A percentile compares a stretch with the other conserved stretches of the same genome.
Evolutionary conservation across 2,797 vertebrate species (phyloP).

Genomic region (Cheirogaleus major): DNA sequence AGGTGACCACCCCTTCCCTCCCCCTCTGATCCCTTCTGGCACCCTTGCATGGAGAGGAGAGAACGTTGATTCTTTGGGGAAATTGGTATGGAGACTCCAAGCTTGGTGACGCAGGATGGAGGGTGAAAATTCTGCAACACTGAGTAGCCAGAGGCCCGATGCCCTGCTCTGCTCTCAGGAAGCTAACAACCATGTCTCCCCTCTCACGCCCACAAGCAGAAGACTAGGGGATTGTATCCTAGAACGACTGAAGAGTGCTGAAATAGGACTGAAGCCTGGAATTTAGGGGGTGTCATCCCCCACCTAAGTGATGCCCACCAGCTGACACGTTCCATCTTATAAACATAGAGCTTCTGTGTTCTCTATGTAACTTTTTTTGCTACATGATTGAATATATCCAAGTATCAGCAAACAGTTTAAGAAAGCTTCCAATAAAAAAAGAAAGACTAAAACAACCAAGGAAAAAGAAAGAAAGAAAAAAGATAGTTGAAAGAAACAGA

Average conservation of each 20-base stretch:
- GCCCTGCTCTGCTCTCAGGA: not conserved
- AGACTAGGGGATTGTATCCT: not conserved
- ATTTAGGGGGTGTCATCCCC: too few species aligned
- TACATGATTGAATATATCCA: too few species aligned
- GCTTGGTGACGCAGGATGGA: not conserved
- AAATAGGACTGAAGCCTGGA: not conserved
- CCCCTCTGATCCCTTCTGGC: not conserved
- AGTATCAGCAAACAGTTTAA: not conserved
- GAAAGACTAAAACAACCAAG: not conserved
- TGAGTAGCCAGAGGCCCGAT: not conserved
- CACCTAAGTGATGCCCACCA: not conserved
- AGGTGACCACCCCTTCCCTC: not conserved
- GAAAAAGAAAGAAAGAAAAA: not conserved
- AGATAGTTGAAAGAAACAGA: not conserved
- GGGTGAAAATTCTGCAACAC: not conserved
- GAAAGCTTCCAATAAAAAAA: not conserved
- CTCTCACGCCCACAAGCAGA: not conserved
- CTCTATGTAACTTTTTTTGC: not conserved
- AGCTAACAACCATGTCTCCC: not conserved
- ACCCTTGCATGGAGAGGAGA: too few species aligned
- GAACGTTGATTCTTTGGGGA: not conserved
- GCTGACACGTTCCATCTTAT: not conserved
- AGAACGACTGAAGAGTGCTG: too few species aligned
- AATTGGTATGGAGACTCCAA: not conserved
- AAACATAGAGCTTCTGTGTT: not conserved